A percentile compares a stretch with the other conserved stretches of the same genome.
Conservation (phyloP, 92 coral and sea anemone species). For the Scolanthus callimorphus region DNA sequence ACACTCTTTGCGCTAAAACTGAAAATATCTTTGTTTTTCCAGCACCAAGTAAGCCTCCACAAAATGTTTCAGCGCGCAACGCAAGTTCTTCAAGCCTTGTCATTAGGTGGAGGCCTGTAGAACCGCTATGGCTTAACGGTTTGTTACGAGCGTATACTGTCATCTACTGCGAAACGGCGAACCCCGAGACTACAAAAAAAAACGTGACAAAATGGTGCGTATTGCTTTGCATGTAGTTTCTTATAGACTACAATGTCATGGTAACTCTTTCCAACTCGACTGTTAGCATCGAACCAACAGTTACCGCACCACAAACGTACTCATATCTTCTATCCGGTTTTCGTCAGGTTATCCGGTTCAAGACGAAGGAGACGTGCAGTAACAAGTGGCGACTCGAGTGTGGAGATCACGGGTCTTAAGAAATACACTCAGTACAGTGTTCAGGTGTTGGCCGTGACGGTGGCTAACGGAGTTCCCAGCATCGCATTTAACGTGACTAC, state of each 20-base stretch:
- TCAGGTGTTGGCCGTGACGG: constrained; percentile 77
- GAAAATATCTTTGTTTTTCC: too few relatives aligned
- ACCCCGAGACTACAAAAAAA: constrained; percentile 5
- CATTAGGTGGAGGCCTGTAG: constrained; percentile 56
- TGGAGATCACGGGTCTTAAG: constrained; percentile 44
- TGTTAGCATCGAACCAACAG: too few relatives aligned
- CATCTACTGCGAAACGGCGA: neutral
- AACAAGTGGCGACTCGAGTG: constrained; percentile 16
- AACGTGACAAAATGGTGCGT: constrained; percentile 10
- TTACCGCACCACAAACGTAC: too few relatives aligned
- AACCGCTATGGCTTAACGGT: constrained; percentile 54
- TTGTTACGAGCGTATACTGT: constrained; percentile 36
- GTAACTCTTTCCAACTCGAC: too few relatives aligned
- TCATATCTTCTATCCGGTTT: too few relatives aligned
- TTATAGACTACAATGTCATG: too few relatives aligned
- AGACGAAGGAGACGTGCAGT: constrained; percentile 35
- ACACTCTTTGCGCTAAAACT: too few relatives aligned
- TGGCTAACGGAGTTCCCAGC: constrained; percentile 73
- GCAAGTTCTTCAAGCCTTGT: constrained; percentile 62
- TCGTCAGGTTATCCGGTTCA: neutral
- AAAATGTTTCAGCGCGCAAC: constrained; percentile 40
- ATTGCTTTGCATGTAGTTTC: too few relatives aligned
- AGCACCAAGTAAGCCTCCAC: constrained; percentile 53
- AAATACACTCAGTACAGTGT: constrained; percentile 68
- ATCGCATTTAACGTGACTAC: constrained; percentile 52